phyloP scores from a whole-genome alignment of 2,888 invertebrate genomes.

The Nudaria mundana region DNA sequence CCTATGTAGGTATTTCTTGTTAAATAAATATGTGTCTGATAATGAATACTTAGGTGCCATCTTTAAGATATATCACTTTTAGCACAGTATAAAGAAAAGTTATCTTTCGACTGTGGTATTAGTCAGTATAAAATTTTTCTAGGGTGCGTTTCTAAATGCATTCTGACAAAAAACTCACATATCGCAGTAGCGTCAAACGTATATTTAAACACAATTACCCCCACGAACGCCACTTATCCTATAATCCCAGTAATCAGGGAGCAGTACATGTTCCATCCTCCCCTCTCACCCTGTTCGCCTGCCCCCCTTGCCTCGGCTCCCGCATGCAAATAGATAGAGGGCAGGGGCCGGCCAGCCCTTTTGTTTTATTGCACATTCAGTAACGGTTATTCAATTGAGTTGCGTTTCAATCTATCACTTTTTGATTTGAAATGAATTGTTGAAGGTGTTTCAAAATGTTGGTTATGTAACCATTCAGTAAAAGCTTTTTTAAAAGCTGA shows the following conservation, averaged over 20 bases:
- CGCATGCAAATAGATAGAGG: slow-evolving; percentile 51
- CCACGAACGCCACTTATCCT: slow-evolving; percentile 24
- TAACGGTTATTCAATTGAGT: slow-evolving; percentile 22
- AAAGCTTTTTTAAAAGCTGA: too few relatives aligned
- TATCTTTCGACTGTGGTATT: too few relatives aligned
- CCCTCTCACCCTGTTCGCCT: slow-evolving; percentile 5
- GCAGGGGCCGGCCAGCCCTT: slow-evolving; percentile 29
- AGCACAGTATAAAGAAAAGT: too few relatives aligned
- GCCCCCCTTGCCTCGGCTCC: slow-evolving; percentile 18
- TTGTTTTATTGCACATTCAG: slow-evolving; percentile 28
- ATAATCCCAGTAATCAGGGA: slow-evolving; percentile 33
- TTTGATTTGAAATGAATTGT: background rate
- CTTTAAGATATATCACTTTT: too few relatives aligned
- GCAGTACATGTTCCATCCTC: slow-evolving; percentile 24
- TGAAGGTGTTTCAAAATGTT: too few relatives aligned
- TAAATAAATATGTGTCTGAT: too few relatives aligned
- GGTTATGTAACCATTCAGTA: too few relatives aligned
- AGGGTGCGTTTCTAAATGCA: too few relatives aligned
- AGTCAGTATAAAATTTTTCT: too few relatives aligned
- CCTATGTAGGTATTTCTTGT: too few relatives aligned
- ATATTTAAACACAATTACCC: slow-evolving; percentile 34
- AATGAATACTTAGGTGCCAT: too few relatives aligned
- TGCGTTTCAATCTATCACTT: slow-evolving; percentile 26
- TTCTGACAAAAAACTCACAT: too few relatives aligned
- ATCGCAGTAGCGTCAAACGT: slow-evolving; percentile 7